Base-by-base conservation (phyloP, 1,140 invertebrate species). In the Hypothenemus hampei region DNA sequence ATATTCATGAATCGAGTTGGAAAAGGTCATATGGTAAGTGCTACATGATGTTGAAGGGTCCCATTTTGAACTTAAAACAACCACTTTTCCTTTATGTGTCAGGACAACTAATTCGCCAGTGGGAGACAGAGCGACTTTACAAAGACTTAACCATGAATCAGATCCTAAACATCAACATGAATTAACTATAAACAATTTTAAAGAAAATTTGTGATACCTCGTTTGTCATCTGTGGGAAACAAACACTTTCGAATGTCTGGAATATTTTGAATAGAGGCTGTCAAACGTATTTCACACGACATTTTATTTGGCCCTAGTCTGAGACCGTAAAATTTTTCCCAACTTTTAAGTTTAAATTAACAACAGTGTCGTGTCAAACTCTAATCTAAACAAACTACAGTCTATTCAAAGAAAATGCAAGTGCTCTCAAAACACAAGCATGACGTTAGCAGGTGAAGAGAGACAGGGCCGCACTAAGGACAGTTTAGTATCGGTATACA, bases 61-160 rank as follows among this genome's bases (percentile, higher is more conserved):
- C 79, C 80, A 85, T 71, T 78, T 81, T 69, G 83, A 78, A 40
- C 77, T 77, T 3, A 89, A 71, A 49, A 88, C 74, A 26, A 83
- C 81, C 58, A 86, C 69, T 63, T 78, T 80, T 56, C 81, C 78
- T 35, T 78, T 77, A 65, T 81, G 76, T 1, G 82, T 84, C 46
- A 91, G 69, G 7, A 79, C 83, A 49, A 91, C 70, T 24, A 88
- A 61, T 67, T 89, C 87, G 33, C 81, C 81, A 47, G 82, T 82
- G 18, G 84, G 84, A 19, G 85, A 88, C n/a, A 86, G 64, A n/a
- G 85, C 82, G 40, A 87, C 72, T 40, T 78, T 67, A 65, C 85
- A 82, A 23, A 80, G 76, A 60, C 84, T 81, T n/a, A 91, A 68
- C 88, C 88, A 91, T 64, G 75, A 77, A 49, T 76, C 74, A 65